phyloP scores from a whole-genome alignment of 1,140 invertebrate genomes.

The Tetranychus urticae region DNA sequence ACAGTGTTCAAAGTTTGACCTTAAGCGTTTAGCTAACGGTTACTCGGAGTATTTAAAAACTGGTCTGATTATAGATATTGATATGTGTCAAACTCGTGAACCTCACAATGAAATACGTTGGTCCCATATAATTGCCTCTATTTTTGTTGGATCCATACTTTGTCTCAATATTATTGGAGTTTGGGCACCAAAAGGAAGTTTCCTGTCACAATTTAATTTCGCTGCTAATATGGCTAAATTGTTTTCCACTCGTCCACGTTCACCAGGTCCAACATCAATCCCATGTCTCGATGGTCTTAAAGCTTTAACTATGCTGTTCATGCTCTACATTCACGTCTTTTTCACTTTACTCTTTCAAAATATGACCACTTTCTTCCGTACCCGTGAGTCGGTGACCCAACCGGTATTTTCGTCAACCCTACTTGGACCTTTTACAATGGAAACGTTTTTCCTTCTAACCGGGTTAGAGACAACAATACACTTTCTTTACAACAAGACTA shows the following conservation, averaged over 20 bases:
- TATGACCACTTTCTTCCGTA: not conserved
- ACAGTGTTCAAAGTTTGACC: not conserved
- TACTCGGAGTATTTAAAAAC: not conserved
- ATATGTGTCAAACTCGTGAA: not conserved
- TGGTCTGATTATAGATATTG: not conserved
- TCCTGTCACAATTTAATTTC: not conserved
- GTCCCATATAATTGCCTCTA: not conserved
- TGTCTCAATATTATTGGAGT: not conserved
- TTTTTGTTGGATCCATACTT: not conserved
- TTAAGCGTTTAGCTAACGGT: not conserved
- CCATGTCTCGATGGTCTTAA: not conserved
- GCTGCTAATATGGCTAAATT: not conserved
- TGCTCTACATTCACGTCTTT: not conserved
- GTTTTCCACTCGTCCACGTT: not conserved
- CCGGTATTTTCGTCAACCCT: not conserved
- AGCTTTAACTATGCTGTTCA: not conserved
- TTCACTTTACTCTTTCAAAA: not conserved
- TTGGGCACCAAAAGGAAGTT: not conserved
- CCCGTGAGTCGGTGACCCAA: not conserved
- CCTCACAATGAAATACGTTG: not conserved
- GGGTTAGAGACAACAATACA: not conserved
- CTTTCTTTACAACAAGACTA: not conserved
- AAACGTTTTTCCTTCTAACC: not conserved
- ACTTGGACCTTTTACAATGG: not conserved
- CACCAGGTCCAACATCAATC: not conserved